Conservation (phyloP, 2,797 vertebrate species). For the Syngnathus rostellatus region DNA sequence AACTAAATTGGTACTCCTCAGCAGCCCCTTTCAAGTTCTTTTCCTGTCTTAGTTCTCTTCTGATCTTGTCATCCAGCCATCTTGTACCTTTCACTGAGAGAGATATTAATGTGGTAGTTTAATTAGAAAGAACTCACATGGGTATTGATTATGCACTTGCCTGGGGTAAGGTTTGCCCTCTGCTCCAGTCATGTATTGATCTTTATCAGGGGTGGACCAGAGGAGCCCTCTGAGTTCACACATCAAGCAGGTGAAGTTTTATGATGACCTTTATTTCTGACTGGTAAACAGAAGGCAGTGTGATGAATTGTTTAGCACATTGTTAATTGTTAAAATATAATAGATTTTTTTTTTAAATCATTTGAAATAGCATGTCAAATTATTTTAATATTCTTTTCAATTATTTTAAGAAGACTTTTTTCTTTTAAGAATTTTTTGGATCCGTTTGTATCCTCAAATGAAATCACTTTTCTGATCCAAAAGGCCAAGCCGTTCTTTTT, state of each 20-base stretch:
- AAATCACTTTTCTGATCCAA: constrained; percentile 22
- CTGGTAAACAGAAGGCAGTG: too few relatives aligned
- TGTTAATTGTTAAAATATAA: too few relatives aligned
- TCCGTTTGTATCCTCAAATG: constrained; percentile 5
- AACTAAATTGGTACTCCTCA: too few relatives aligned
- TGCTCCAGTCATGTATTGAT: constrained; percentile 69
- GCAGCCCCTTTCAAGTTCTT: too few relatives aligned
- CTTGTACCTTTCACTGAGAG: constrained; percentile 48
- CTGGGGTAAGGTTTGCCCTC: constrained; percentile 67
- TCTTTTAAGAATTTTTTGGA: background rate
- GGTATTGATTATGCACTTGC: constrained; percentile 67
- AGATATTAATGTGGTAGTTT: constrained; percentile 68
- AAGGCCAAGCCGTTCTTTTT: constrained; percentile 29
- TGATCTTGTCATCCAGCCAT: constrained; percentile 8
- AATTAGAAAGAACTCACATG: constrained; percentile 60
- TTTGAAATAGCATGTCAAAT: too few relatives aligned
- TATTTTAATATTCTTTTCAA: too few relatives aligned
- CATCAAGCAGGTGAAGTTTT: constrained; percentile 48
- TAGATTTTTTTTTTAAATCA: too few relatives aligned
- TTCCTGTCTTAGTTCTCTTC: background rate
- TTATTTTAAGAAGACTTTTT: too few relatives aligned
- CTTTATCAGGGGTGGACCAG: constrained; percentile 36
- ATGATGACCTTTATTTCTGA: too few relatives aligned
- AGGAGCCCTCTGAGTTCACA: constrained; percentile 46
- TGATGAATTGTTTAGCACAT: too few relatives aligned